Percentiles rank a stretch among this genome's conserved stretches.
Conservation (phyloP, 1,140 invertebrate species). For the Eupeodes corollae region DNA sequence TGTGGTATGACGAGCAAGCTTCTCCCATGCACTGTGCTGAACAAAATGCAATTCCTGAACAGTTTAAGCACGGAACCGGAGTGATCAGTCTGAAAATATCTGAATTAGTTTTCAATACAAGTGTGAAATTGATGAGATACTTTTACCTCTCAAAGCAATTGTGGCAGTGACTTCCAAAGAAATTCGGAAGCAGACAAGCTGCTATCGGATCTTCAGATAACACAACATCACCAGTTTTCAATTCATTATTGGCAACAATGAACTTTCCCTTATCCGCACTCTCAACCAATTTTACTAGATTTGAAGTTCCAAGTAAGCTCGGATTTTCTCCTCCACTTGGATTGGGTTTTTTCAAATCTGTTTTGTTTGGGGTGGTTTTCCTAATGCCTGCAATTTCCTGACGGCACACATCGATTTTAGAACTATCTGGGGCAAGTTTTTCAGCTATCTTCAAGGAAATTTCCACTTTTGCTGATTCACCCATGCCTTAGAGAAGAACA, state of each 20-base stretch:
- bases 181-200: conserved; percentile 58
- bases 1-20: conserved; percentile 61
- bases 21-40: conserved; percentile 51
- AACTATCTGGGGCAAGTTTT: conserved; percentile 38
- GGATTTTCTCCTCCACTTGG: conserved; percentile 18
- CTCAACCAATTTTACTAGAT: conserved; percentile 39
- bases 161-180: conserved; percentile 66
- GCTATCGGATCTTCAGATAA: conserved; percentile 62
- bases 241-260: conserved; percentile 45
- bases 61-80: conserved; percentile 61
- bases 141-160: conserved; percentile 63
- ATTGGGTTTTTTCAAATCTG: neutral
- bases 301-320: conserved; percentile 32
- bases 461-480: conserved; percentile 41
- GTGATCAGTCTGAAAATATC: conserved; percentile 40
- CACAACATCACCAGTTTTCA: conserved; percentile 54
- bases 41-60: conserved; percentile 68
- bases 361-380: neutral
- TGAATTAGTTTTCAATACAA: neutral
- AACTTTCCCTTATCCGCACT: conserved; percentile 41
- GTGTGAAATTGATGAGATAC: neutral
- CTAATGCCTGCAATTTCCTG: conserved; percentile 18
- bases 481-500: conserved; percentile 21
- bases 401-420: conserved; percentile 15
- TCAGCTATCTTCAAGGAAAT: conserved; percentile 47